Evolutionary conservation across 1,140 invertebrate species (phyloP), one percentile per base, ranked within the genome.

Genomic region (Penaeus chinensis): DNA sequence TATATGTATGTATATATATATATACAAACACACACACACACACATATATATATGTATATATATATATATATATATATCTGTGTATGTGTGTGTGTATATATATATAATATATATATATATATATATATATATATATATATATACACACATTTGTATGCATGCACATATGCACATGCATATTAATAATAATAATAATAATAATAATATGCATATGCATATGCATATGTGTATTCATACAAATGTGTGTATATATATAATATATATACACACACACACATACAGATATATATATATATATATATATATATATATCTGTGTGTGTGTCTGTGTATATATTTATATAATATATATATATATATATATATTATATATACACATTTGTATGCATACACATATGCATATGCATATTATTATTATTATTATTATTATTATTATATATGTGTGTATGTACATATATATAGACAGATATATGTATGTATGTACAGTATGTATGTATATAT

Each of bases 261-360:
- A n/a, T n/a, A n/a, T 71, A n/a, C 8, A 32, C n/a, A 71, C n/a
- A 71, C n/a, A 71, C n/a, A 71, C n/a, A 71, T 71, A 71, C n/a
- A 71, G 16, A 71, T 71, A 71, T 71, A 71, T 71, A 71, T 71
- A 71, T 71, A 71, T 71, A 71, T 71, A 71, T 71, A 71, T 71
- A 71, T 71, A 71, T 71, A 71, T 71, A 71, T 71, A 71, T 71
- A 71, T n/a, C 24, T 71, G 7, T 71, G 24, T 71, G 24, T 71
- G 37, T 71, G 24, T 71, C 20, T 71, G 24, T 71, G 24, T 24
- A 13, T 71, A 71, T 13, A n/a, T 71, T 2, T 71, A 71, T 27
- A 13, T 10, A 22, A 71, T n/a, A 71, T n/a, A n/a, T 27, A 69
- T 69, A n/a, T 27, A 69, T 20, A 47, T 54, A 54, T 10, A 10